A percentile compares a stretch with the other conserved stretches of the same genome.
Conservation (phyloP, 92 coral and sea anemone species). For the Zoanthus solanderi region DNA sequence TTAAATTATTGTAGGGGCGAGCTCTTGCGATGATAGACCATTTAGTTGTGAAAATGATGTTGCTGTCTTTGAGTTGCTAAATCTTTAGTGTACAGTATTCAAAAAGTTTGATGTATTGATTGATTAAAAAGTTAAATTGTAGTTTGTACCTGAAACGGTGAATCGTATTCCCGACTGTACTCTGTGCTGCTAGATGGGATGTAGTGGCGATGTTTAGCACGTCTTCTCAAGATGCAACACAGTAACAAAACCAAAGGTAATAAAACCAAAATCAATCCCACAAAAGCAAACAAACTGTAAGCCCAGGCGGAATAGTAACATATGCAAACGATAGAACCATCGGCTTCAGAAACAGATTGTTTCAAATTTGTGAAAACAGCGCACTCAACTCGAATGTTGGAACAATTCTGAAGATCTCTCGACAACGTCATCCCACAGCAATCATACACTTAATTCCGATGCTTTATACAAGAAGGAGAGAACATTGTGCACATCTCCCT, state of each 20-base stretch:
- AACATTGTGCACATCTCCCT: neutral
- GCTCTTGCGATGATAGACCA: too few species aligned
- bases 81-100: too few species aligned
- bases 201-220: slow-evolving; percentile 25
- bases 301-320: slow-evolving; percentile 78
- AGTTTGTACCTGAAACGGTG: slow-evolving; percentile 66
- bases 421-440: neutral
- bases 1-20: too few species aligned
- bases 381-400: slow-evolving; percentile 37
- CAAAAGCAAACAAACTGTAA: slow-evolving; percentile 76
- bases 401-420: neutral
- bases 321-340: slow-evolving; percentile 2
- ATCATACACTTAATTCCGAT: neutral
- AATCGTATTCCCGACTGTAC: slow-evolving; percentile 43
- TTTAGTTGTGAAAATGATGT: too few species aligned
- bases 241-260: slow-evolving; percentile 67
- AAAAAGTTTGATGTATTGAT: neutral
- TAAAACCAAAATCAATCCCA: slow-evolving; percentile 59
- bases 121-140: neutral
- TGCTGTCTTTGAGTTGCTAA: too few species aligned
- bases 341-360: slow-evolving; percentile 30
- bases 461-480: neutral
- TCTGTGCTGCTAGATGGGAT: slow-evolving; percentile 42
- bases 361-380: slow-evolving; percentile 51
- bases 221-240: slow-evolving; percentile 65